Conservation (phyloP, 2,797 vertebrate species). For the Falco cherrug region DNA sequence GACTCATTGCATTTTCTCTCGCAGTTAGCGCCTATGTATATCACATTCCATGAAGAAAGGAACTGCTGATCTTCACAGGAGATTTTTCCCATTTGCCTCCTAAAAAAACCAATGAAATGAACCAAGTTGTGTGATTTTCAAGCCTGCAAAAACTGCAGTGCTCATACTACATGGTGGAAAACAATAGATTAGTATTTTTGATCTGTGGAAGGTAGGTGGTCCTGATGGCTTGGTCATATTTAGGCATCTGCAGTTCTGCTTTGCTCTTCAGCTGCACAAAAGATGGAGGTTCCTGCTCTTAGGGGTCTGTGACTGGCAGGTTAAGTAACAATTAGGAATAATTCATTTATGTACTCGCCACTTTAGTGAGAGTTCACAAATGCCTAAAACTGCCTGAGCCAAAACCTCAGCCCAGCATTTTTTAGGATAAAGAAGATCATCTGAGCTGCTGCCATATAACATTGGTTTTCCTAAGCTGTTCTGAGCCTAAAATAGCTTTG, state of each 20-base stretch:
- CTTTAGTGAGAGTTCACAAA: neutral
- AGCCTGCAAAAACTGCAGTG: neutral
- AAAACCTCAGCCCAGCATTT: constrained; percentile 30
- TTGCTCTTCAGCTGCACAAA: neutral
- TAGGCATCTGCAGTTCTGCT: neutral
- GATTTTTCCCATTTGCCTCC: neutral
- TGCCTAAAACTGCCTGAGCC: neutral
- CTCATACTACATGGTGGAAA: neutral
- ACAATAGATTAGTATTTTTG: neutral
- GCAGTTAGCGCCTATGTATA: neutral
- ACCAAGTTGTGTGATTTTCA: neutral
- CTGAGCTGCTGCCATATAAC: constrained; percentile 38
- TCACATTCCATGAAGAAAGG: neutral
- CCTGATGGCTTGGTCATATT: neutral
- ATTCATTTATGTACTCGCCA: neutral
- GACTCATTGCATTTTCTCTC: neutral
- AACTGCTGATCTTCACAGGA: neutral
- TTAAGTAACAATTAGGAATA: neutral
- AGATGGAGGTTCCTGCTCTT: neutral
- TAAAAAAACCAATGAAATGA: neutral
- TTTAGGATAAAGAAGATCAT: constrained; percentile 23
- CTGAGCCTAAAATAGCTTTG: constrained; percentile 44
- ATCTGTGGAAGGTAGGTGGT: neutral
- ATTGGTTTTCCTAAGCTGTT: constrained; percentile 45
- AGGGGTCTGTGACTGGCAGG: neutral